Percentiles rank a stretch among this genome's conserved stretches.
phyloP scores from a whole-genome alignment of 2,888 invertebrate species.

The Ceriagrion tenellum region DNA sequence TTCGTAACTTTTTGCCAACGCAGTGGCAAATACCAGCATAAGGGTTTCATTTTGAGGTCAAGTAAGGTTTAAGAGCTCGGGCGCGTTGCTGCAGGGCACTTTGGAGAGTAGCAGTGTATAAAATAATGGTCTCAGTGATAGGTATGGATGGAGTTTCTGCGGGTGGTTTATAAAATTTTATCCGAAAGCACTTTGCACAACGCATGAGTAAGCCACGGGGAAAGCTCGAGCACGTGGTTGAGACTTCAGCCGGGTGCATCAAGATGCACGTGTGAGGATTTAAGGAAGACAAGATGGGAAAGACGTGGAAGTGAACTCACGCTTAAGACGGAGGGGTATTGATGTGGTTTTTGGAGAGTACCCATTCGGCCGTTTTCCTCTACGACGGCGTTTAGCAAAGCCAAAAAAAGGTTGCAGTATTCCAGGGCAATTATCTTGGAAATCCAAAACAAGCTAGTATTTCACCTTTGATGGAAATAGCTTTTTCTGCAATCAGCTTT shows the following conservation, averaged over 20 bases:
- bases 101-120: not conserved
- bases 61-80: not conserved
- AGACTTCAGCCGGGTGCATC: not conserved
- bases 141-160: not conserved
- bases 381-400: no score
- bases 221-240: not conserved
- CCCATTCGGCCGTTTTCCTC: not conserved
- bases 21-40: no score
- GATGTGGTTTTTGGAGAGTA: not conserved
- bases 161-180: not conserved
- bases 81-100: not conserved
- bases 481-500: no score
- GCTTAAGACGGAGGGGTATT: no score
- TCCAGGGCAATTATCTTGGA: no score
- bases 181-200: not conserved
- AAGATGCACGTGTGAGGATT: not conserved
- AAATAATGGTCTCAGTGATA: not conserved
- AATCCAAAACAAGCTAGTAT: no score
- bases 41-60: not conserved
- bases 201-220: not conserved
- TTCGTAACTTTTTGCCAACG: no score
- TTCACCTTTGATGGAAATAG: no score
- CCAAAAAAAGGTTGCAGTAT: no score
- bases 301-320: no score
- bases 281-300: not conserved